Evolutionary conservation across 2,888 invertebrate genomes (phyloP), one percentile per base, ranked within the genome.

Genomic region (Ochropleura leucogaster): DNA sequence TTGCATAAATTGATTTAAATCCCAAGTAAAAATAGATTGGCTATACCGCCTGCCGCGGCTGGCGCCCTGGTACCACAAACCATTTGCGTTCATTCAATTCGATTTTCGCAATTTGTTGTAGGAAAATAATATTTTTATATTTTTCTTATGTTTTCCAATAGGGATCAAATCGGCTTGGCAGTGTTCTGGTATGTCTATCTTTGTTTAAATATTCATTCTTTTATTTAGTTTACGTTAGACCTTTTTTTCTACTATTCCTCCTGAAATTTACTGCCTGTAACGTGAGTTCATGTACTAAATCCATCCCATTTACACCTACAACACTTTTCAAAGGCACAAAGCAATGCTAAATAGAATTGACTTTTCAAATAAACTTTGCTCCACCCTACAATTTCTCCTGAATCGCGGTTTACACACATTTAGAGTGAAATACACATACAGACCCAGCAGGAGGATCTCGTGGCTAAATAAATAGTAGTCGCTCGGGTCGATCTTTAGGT

Each of bases 21-120:
- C 62, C 69, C 30, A 69, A 75, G 80, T 75, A 75, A 80, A 79
- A 80, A 79, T 69, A 75, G 75, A 79, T 80, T 75, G 76, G 55
- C 65, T 51, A 57, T 55, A 73, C 12, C 79, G 65, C 53, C 63
- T 70, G 63, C 16, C 44, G 16, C 57, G 46, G 30, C 68, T 65
- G 59, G 47, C 59, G 47, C 40, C 68, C 20, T 60, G 55, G 47
- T 55, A 68, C 81, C 80, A 53, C 76, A 70, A 74, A 44, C 81
- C 76, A 59, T 70, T 79, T 75, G 66, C 62, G 47, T 67, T 80
- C 66, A 55, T 75, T 63, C 51, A 62, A 80, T 80, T 71, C 62
- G 64, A 76, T 72, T 66, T 68, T 72, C 67, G 62, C 55, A 68
- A 75, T 73, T 74, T 69, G 46, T 69, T 46, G 16, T 40, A 62